Evolutionary conservation across 2,797 vertebrate species (phyloP), one percentile per base, ranked within the genome.

Genomic region (Acestrorhynchus altus): DNA sequence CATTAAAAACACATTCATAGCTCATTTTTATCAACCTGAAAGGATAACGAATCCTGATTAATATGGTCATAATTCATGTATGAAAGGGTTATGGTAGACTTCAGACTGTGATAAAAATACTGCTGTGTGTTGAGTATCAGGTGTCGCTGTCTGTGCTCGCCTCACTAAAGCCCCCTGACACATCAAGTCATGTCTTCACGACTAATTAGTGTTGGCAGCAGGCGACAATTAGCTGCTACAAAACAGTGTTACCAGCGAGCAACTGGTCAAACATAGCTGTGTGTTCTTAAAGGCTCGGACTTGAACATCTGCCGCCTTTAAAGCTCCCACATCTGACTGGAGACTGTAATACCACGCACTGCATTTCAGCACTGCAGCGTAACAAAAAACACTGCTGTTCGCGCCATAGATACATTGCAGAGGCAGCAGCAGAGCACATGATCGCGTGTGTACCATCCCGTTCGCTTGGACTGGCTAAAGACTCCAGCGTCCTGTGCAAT

Each of bases 361-460:
- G 60, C 49, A 13, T 31, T 40, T 51, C 31, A 35, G 31, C 31
- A 35, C 24, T 72, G 40, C 73, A 66, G 26, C 11, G 39, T 11
- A 20, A 35, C 47, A 77, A 22, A 46, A 64, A 49, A 13, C 1
- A 39, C 5, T 28, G 22, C 42, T 31, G 46, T 74, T 74, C 16
- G 44, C 46, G 13, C 60, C 61, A 56, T 68, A 51, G 26, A 46
- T 49, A 44, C 22, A 16, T 46, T 70, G 77, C 88, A 91, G 80
- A 85, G 88, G 80, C 80, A 86, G 82, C 82, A 90, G 88, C 83
- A 24, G 77, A 89, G 81, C 90, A 90, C 89, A 87, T 90, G 88
- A 91, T 88, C 77, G 20, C n/a, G 5, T 11, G 52, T 4, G 52
- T 56, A 11, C 12, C 9, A 20, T 39, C 7, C 15, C 31, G 59